Base-by-base conservation (phyloP, 2,888 invertebrate genomes). In the Tetragonisca angustula region DNA sequence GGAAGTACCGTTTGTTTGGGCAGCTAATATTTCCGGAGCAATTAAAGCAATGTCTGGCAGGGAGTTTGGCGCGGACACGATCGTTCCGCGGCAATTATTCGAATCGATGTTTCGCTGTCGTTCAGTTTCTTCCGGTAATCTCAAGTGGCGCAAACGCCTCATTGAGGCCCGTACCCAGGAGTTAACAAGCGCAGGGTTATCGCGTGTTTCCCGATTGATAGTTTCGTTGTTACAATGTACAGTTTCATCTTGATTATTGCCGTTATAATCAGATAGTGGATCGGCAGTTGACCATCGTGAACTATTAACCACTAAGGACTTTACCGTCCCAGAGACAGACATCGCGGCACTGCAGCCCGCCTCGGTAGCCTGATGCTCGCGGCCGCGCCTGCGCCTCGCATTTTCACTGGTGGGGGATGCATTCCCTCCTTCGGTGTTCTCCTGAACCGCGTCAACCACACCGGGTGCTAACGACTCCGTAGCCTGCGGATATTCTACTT, bases 131-230 rank as follows among this genome's bases (percentile, higher is more conserved):
- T 94, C 95, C n/a, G 95, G 95, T 61, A 96, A 89, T 67, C 95
- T 93, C 77, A 96, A 92, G 86, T 95, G 96, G 52, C 95, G 95
- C 74, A 96, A 92, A 24, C 96, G 94, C 76, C 96, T 94, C 96
- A 96, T 96, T 50, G 96, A 96, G 69, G 94, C 95, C 81, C 96
- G 95, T 89, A 96, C 92, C 96, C 96, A 96, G 79, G 95, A 90
- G 43, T 89, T 92, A 82, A 91, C 89, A 83, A 87, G 69, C 15
- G 74, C 52, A 32, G 68, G 19, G 70, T 74, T 71, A 50, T 86
- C 76, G 79, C 81, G 65, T 54, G 62, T 81, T 76, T 91, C 91
- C 15, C 89, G 90, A 81, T 88, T 90, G 81, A 92, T 93, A 49
- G 92, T 91, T 80, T 92, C 92, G 84, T 93, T 93, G 81, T 92